phyloP scores from a whole-genome alignment of 1,140 invertebrate species.

The Penaeus indicus region DNA sequence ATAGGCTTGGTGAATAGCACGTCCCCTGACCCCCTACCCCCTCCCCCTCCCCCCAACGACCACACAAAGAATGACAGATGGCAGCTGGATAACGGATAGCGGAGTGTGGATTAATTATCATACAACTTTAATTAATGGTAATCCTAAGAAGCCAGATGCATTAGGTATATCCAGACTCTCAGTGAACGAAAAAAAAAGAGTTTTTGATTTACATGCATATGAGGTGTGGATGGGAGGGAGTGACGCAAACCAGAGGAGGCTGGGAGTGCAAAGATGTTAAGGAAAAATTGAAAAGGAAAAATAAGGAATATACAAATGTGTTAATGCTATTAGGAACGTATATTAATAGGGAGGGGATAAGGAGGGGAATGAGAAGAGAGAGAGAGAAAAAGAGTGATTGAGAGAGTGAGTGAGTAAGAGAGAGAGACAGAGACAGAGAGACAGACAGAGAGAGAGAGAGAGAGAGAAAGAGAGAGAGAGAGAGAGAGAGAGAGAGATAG shows the following conservation, averaged over 20 bases:
- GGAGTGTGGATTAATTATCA: constrained; percentile 62
- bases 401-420: background rate
- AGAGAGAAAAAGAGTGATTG: background rate
- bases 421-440: background rate
- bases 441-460: background rate
- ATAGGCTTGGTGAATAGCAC: background rate
- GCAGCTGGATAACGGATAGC: constrained; percentile 29
- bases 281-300: background rate
- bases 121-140: constrained; percentile 57
- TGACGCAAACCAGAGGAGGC: no score
- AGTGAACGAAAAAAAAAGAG: constrained; percentile 10
- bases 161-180: constrained; percentile 46
- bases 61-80: constrained; percentile 62
- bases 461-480: background rate
- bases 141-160: constrained; percentile 48
- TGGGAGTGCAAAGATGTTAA: no score
- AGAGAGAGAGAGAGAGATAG: background rate
- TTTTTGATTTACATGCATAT: no score
- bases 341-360: background rate
- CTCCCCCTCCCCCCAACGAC: background rate
- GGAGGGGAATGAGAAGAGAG: background rate
- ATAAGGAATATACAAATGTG: background rate
- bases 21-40: no score
- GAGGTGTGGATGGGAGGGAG: no score
- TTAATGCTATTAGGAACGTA: background rate